Base-by-base conservation (phyloP, 2,888 invertebrate genomes). In the Reticulitermes lucifugus region DNA sequence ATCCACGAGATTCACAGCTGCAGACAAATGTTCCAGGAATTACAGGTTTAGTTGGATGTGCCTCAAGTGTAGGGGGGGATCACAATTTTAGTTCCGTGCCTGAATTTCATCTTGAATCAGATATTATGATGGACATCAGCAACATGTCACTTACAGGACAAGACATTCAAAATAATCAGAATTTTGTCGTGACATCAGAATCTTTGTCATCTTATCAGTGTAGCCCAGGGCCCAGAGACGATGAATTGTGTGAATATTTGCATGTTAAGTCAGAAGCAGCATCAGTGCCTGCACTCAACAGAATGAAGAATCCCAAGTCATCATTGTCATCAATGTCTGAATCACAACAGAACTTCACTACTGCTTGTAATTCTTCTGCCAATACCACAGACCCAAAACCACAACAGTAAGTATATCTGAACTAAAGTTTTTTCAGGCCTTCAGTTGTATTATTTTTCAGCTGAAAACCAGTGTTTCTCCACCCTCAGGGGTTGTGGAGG, bases 91-190 rank as follows among this genome's bases (percentile, higher is more conserved):
- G 80, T 80, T 22, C 60, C 0, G 29, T 80, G 59, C 12, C 60
- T 59, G 80, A 60, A 18, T 60, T 59, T 10, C 29, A 60, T 59
- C 80, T 80, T 18, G 59, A 80, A n/a, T 41, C 81, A 10, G 46
- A 70, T 41, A 41, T 43, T 77, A 9, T 22, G n/a, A n/a, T 46
- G 4, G 77, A 77, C 7, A 22, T 43, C 10, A 77, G 77, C 51
- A 77, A 77, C 22, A 41, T 77, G 29, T 22, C 77, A 77, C n/a
- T 77, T 46, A 14, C 22, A n/a, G 46, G n/a, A 21, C 77, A 77
- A 9, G 46, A n/a, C n/a, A 4, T 46, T 46, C 77, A 77, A 21
- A 25, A 7, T 10, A 46, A 77, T 22, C 77, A 77, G 43, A 46
- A 46, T 41, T 73, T 73, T 21, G 18, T 41, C 7, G 9, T 21